Conservation (phyloP, 2,797 vertebrate genomes). For the Fistularia commersonii region DNA sequence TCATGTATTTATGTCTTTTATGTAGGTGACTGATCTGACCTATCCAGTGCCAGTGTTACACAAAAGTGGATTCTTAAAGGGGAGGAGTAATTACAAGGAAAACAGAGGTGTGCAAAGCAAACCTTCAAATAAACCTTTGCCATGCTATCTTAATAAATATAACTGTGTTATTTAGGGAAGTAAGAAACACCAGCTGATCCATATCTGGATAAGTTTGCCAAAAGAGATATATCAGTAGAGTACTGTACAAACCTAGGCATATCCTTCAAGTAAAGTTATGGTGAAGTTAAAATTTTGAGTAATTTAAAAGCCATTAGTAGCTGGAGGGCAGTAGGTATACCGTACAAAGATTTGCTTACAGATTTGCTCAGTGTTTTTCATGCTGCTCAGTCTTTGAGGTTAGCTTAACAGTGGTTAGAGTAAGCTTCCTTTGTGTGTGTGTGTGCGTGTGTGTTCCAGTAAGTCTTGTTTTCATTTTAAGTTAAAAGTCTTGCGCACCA, state of each 20-base stretch:
- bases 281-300: no score
- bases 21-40: not conserved
- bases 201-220: not conserved
- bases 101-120: not conserved
- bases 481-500: constrained; percentile 14
- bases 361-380: not conserved
- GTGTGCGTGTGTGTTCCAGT: constrained; percentile 45
- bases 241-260: no score
- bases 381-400: constrained; percentile 48
- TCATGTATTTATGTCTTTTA: no score
- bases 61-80: not conserved
- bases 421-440: no score
- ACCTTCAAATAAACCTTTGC: constrained; percentile 26
- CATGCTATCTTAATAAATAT: no score
- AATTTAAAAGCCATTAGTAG: no score
- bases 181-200: constrained; percentile 11
- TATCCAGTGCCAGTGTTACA: not conserved
- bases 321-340: not conserved
- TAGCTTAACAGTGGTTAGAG: constrained; percentile 55
- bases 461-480: constrained; percentile 49
- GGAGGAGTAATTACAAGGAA: not conserved
- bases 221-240: constrained; percentile 6
- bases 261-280: no score
- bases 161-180: constrained; percentile 16
- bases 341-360: constrained; percentile 12